Evolutionary conservation across 1,140 invertebrate genomes (phyloP), one percentile per base, ranked within the genome.

Genomic region (Pararge aegeria): DNA sequence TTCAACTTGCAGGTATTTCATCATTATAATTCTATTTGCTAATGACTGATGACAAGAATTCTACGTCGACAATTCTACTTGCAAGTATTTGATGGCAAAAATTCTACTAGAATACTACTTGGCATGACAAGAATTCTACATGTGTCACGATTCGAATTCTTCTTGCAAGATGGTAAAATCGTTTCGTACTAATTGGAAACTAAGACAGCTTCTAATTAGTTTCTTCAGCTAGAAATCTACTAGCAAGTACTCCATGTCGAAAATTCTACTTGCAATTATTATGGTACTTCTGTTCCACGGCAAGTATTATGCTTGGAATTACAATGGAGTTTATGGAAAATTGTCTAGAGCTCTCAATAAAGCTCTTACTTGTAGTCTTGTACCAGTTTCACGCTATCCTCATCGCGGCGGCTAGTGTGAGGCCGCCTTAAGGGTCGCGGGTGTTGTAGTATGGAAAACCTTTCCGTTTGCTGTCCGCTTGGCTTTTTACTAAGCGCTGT

Each of bases 361-460:
- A 5, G 5, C 13, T 6, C 5, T 80, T 86, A 90, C 75, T 90
- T 89, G 55, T 89, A 83, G 52, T 89, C 78, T 44, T 75, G 83
- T 1, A 90, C 87, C 5, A 90, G 66, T 18, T 87, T 86, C 0
- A 83, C 80, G 63, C 83, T 89, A 72, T 90, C 89, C 0, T 90
- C 89, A 24, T 65, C 73, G 19, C 73, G 55, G n/a, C 78, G 53
- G 63, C 51, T 64, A 1, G 66, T 53, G 55, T 75, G 69, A 0
- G 83, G 75, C 37, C 83, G 67, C 38, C 87, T 66, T 5, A 89
- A 65, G 0, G 87, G 87, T 1, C 81, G 73, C 9, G 87, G 83
- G 21, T 87, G 80, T 57, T 88, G 89, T 0, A 90, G 66, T 29
- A 90, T 73, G 0, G 88, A 86, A 62, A 90, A 90, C 16, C 78